These are phyloP conservation scores for Gymnorhina tibicen DNA, from an alignment of 2,113 vertebrate genomes.

Conservation along the genomic window DNA sequence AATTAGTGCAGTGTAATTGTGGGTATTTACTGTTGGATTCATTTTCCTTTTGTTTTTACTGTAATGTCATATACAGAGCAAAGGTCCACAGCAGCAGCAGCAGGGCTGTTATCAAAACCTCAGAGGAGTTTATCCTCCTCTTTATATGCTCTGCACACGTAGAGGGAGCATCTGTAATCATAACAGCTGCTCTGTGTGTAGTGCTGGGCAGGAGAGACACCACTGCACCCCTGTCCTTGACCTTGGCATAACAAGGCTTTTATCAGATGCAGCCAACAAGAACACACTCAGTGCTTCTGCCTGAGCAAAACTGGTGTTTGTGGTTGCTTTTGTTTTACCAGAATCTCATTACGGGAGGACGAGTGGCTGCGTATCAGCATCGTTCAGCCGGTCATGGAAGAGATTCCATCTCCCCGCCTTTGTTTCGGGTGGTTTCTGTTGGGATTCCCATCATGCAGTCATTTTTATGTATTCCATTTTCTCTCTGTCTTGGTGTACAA, in stretches of 20 bases:
- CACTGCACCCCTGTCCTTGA: background rate
- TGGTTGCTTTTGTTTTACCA: background rate
- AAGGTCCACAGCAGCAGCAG: background rate
- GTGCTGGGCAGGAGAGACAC: background rate
- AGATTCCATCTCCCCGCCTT: background rate
- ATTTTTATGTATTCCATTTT: background rate
- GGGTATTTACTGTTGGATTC: background rate
- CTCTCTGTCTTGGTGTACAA: slow-evolving; percentile 16
- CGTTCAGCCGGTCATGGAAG: background rate
- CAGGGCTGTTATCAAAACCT: background rate
- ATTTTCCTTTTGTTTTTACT: slow-evolving; percentile 4
- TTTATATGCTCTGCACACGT: background rate
- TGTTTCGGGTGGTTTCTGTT: background rate
- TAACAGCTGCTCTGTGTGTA: background rate
- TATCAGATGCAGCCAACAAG: background rate
- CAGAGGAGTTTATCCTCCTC: background rate
- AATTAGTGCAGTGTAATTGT: background rate
- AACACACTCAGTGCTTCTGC: background rate
- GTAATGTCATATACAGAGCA: background rate
- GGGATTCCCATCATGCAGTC: slow-evolving; percentile 26
- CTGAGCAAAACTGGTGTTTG: background rate
- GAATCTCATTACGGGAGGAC: background rate
- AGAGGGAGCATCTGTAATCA: background rate
- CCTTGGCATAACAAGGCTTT: background rate
- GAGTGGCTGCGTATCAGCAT: background rate